phyloP scores from a whole-genome alignment of 64 coral and sea anemone species.

The Stichodactyla helianthus region DNA sequence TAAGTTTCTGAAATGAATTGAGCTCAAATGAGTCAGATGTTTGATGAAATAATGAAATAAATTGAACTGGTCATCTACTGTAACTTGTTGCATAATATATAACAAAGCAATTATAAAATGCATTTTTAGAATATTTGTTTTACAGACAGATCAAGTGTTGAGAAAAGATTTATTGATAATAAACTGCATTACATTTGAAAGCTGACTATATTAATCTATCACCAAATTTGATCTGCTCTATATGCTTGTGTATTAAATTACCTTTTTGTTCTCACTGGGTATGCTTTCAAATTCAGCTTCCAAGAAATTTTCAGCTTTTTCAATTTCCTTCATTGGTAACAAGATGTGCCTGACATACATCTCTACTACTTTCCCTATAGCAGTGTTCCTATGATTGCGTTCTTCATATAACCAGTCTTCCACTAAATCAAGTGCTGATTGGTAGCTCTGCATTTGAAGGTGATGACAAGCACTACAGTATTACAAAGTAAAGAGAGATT shows the following conservation, averaged over 20 bases:
- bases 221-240: no score
- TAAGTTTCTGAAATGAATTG: neutral
- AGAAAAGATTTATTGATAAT: no score
- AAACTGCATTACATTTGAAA: no score
- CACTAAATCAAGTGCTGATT: neutral
- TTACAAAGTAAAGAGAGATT: neutral
- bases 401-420: neutral
- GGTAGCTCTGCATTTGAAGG: neutral
- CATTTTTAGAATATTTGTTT: no score
- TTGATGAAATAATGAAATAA: neutral
- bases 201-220: no score
- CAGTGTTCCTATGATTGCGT: neutral
- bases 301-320: slow-evolving; percentile 1
- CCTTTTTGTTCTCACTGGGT: neutral
- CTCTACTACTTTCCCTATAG: neutral
- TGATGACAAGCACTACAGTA: neutral
- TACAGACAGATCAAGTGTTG: no score
- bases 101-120: no score
- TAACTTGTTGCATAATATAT: no score
- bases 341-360: neutral
- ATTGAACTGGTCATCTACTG: no score
- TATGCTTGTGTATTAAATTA: neutral
- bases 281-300: neutral
- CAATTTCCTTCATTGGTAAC: slow-evolving; percentile 1
- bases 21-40: neutral